Base-by-base conservation (phyloP, 2,888 invertebrate species). In the Mythimna pallens region DNA sequence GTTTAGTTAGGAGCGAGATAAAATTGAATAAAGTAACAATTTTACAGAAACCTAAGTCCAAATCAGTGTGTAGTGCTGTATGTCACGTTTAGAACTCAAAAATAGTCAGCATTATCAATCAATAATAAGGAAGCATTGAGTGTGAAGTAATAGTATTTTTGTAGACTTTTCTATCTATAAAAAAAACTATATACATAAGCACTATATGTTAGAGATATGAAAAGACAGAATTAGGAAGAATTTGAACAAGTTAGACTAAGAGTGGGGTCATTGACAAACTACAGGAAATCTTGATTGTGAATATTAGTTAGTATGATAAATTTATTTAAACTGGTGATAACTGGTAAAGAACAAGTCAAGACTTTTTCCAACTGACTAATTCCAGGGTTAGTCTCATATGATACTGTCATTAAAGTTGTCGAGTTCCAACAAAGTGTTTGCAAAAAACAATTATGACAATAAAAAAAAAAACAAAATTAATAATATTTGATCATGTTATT, bases 401-500 rank as follows among this genome's bases (percentile, higher is more conserved):
- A 12, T 34, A 7, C 14, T 64, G 17, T 17, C 50, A 70, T 55
- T 64, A 50, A 65, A 69, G 59, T 76, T 78, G 76, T 73, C 82
- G 65, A 82, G 76, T 81, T 78, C 72, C 63, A 78, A 75, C 61
- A 55, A 66, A 80, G 65, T 72, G 80, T 62, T 36, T 61, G 34
- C 36, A 71, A 65, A 80, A 71, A 70, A 68, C 57, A 58, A 77
- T 54, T 43, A 55, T 52, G 54, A 61, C 25, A 70, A 34, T 25
- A 40, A 68, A 40, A 62, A 63, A n/a, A 54, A 40, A 64, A 58
- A 63, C 50, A 71, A 62, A 59, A 62, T 25, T 10, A 77, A 64
- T 63, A 68, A 70, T 70, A 66, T 83, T 82, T 83, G 84, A 81
- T 78, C 85, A 73, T 74, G 34, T 73, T 54, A 81, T 76, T 84